Evolutionary conservation across 2,888 invertebrate species (phyloP).

Genomic region (Epinotia ramella): DNA sequence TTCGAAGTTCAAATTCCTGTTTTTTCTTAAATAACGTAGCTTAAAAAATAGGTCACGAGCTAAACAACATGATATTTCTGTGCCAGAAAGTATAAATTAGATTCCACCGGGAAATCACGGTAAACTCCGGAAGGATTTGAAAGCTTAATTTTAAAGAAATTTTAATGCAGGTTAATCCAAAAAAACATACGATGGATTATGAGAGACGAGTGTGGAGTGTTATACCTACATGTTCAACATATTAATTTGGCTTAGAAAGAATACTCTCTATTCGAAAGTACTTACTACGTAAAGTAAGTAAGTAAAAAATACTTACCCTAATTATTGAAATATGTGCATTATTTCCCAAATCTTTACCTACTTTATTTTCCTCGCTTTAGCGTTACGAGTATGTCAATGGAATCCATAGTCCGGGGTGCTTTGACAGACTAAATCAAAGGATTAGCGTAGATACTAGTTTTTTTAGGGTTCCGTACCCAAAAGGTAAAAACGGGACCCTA

Average conservation of each 20-base stretch:
- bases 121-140: conserved; percentile 29
- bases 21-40: neutral
- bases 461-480: too few relatives aligned
- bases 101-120: conserved; percentile 40
- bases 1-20: conserved; percentile 8
- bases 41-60: conserved; percentile 19
- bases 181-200: conserved; percentile 1
- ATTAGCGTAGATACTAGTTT: too few relatives aligned
- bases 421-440: too few relatives aligned
- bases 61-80: conserved; percentile 25
- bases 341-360: too few relatives aligned
- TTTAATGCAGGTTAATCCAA: conserved; percentile 30
- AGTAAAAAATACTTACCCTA: too few relatives aligned
- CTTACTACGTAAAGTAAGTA: too few relatives aligned
- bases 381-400: too few relatives aligned
- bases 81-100: conserved; percentile 28
- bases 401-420: too few relatives aligned
- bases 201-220: neutral
- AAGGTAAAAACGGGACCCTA: too few relatives aligned
- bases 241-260: neutral
- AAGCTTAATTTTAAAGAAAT: conserved; percentile 34
- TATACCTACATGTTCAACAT: neutral
- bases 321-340: too few relatives aligned
- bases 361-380: too few relatives aligned
- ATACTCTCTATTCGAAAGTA: too few relatives aligned